These are phyloP conservation scores for Zoanthus solanderi DNA, from an alignment of 92 coral and sea anemone species.

Conservation along the genomic window DNA sequence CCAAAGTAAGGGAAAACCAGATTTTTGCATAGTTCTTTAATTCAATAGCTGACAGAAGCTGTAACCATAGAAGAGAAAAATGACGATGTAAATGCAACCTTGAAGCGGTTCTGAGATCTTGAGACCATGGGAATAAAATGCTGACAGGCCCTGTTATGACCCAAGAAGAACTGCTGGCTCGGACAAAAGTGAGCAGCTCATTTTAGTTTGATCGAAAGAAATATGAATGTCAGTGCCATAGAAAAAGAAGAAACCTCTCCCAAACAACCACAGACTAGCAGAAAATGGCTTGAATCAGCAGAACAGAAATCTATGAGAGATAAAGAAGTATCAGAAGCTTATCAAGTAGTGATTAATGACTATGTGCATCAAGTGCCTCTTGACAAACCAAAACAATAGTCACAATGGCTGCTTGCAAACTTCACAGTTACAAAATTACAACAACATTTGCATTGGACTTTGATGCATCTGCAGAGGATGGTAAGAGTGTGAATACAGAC, in stretches of 20 bases:
- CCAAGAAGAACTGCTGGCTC: background rate
- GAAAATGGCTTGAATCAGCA: conserved; percentile 43
- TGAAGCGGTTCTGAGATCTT: conserved; percentile 75
- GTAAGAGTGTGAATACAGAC: conserved; percentile 47
- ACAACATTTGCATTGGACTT: conserved; percentile 40
- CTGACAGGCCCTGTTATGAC: conserved; percentile 45
- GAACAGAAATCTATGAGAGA: conserved; percentile 45
- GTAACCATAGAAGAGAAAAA: conserved; percentile 9
- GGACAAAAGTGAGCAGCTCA: conserved; percentile 7
- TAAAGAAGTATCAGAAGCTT: conserved; percentile 45
- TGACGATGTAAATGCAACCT: conserved; percentile 50
- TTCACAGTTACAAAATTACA: conserved; percentile 59
- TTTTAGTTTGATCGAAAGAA: background rate
- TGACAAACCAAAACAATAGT: conserved; percentile 54
- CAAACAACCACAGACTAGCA: conserved; percentile 45
- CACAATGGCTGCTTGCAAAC: conserved; percentile 62
- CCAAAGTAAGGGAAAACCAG: conserved; percentile 41
- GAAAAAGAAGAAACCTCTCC: background rate
- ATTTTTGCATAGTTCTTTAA: conserved; percentile 60
- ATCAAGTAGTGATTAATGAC: conserved; percentile 67
- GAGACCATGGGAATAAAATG: conserved; percentile 67
- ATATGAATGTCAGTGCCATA: background rate
- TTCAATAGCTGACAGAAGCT: conserved; percentile 16
- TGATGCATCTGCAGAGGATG: conserved; percentile 41
- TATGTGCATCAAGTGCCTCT: conserved; percentile 54